phyloP scores from a whole-genome alignment of 2,113 vertebrate species.

The Speoplatyrhinus poulsoni region DNA sequence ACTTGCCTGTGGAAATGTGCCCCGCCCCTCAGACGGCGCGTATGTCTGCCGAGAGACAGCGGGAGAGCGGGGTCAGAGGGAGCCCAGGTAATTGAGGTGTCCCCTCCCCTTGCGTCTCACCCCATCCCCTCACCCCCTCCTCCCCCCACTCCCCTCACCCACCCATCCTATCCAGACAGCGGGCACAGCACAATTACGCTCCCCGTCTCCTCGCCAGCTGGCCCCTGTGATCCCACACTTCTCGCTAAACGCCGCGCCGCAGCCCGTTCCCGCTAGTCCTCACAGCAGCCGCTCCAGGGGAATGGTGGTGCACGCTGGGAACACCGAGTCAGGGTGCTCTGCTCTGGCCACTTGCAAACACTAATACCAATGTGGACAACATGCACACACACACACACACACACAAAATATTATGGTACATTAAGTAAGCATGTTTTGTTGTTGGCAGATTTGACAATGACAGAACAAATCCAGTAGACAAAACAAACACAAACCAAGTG shows the following conservation, averaged over 20 bases:
- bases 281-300: constrained; percentile 69
- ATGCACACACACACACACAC: too few species aligned
- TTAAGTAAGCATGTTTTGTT: too few species aligned
- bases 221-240: constrained; percentile 74
- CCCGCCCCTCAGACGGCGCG: constrained; percentile 66
- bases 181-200: constrained; percentile 80
- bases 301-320: constrained; percentile 58
- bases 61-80: constrained; percentile 65
- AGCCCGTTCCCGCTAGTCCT: constrained; percentile 76
- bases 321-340: constrained; percentile 42
- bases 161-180: constrained; percentile 71
- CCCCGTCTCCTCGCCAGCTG: constrained; percentile 78
- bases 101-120: constrained; percentile 76
- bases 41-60: constrained; percentile 64
- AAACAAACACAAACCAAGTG: neutral
- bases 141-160: constrained; percentile 43
- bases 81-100: constrained; percentile 84
- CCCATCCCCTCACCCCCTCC: constrained; percentile 66
- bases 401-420: too few species aligned
- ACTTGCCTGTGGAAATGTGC: constrained; percentile 64
- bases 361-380: neutral
- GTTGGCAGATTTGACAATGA: too few species aligned
- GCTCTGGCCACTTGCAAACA: constrained; percentile 47
- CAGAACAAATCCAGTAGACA: neutral
- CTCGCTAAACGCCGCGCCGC: constrained; percentile 73